Evolutionary conservation across 2,888 invertebrate genomes (phyloP), one percentile per base, ranked within the genome.

Genomic region (Gibbula magus): DNA sequence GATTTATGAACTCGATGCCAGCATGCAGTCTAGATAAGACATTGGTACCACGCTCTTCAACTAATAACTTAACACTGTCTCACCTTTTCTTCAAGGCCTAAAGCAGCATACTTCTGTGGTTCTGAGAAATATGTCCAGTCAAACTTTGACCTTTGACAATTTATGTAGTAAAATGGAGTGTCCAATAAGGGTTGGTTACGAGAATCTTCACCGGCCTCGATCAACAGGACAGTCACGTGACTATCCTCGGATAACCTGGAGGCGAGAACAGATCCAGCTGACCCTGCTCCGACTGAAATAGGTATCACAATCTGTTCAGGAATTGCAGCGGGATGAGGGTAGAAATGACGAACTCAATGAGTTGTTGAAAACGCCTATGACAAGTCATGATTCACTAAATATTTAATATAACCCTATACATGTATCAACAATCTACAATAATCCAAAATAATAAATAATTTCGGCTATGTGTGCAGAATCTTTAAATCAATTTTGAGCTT

Each of bases 231-330:
- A 79, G 39, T 85, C 18, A 84, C 82, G 35, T 89, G 85, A 1
- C 87, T 82, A 85, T 93, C 90, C 84, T 92, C 93, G 0, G 92
- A 90, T 76, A 94, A 86, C 4, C 94, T 88, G 79, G 92, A 92
- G n/a, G 93, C 93, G 78, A 93, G 78, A 22, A 94, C 93, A 82
- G 93, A 93, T 20, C 94, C 94, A 4, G 94, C 93, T 5, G 93
- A 93, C 4, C 94, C 94, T n/a, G 93, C 93, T 0, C 94, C 94
- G 4, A 94, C 92, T 70, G 75, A 61, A 20, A 29, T 25, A 45
- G 29, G 25, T 0, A 20, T 56, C 7, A 5, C 4, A 61, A 45
- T 13, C 10, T 45, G 45, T 13, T 45, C 10, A 35, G 35, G 35
- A 35, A 35, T 52, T 52, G n/a, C n/a, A 2, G 0, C 3, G 3